Evolutionary conservation across 2,888 invertebrate species (phyloP), one percentile per base, ranked within the genome.

Genomic region (Syrista parreyssii): DNA sequence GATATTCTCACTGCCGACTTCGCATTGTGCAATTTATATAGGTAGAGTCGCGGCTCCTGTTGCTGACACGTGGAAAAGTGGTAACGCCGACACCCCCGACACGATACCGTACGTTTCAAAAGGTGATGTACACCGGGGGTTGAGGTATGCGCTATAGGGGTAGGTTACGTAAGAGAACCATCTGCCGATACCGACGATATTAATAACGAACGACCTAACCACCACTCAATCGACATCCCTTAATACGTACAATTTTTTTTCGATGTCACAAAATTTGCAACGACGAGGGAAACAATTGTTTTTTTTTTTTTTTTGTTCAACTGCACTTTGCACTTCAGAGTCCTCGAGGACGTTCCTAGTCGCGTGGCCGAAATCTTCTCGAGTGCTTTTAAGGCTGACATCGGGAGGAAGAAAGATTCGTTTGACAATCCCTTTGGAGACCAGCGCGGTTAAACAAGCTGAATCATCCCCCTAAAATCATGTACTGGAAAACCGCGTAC

Each of bases 21-120:
- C 79, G 82, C 75, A 78, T 76, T 75, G 68, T 75, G 78, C 72
- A 55, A 75, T 80, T 82, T 81, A 82, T 83, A 83, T 82, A 84
- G 83, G 78, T 80, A 55, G 55, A 79, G 75, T 79, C 81, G 76
- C 80, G 40, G 72, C 78, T 79, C 76, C 78, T 76, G 80, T 77
- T 79, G 78, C 76, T 77, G 78, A 80, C 80, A 69, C 76, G 55
- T 55, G 1, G 55, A 55, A 23, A 55, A 55, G 23, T 23, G 55
- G 23, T 3, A 55, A 9, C 23, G 15, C 23, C 55, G 55, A 55
- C 55, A 55, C 23, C 23, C 55, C 23, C 23, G 55, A 9, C 23
- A 55, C 23, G 23, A 9, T 55, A 55, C 23, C 9, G 55, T 9
- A 23, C 23, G 23, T 55, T 55, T 55, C 55, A 55, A 55, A 55